phyloP scores from a whole-genome alignment of 2,888 invertebrate genomes.

The Esperia sulphurella region DNA sequence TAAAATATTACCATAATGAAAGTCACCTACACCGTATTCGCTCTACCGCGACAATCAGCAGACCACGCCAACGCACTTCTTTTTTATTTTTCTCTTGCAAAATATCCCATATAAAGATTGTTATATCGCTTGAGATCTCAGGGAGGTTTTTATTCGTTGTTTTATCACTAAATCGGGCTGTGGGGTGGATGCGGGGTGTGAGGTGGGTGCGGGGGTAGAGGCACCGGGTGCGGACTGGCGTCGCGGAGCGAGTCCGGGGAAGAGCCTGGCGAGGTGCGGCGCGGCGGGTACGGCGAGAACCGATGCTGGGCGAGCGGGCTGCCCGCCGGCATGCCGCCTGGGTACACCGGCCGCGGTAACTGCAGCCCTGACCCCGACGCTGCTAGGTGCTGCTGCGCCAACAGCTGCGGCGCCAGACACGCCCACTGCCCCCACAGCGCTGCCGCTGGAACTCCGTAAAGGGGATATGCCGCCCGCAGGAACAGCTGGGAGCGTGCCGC shows the following conservation, averaged over 20 bases:
- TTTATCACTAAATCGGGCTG: constrained; percentile 67
- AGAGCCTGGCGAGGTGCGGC: constrained; percentile 72
- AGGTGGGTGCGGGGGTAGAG: constrained; percentile 47
- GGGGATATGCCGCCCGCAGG: constrained; percentile 83
- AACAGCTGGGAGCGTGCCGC: constrained; percentile 88
- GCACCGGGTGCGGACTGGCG: constrained; percentile 59
- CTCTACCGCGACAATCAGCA: constrained; percentile 19
- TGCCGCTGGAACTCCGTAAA: constrained; percentile 74
- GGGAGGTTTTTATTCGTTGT: constrained; percentile 29
- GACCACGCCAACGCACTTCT: constrained; percentile 20
- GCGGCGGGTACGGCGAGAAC: constrained; percentile 80
- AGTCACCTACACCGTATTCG: constrained; percentile 22
- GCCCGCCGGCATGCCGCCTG: constrained; percentile 43
- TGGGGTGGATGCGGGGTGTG: constrained; percentile 65
- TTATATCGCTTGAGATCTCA: constrained; percentile 46
- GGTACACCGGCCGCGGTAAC: constrained; percentile 73
- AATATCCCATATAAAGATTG: constrained; percentile 37
- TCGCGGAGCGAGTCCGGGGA: constrained; percentile 82
- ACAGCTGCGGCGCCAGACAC: constrained; percentile 81
- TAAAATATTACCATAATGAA: constrained; percentile 24
- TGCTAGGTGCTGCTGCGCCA: constrained; percentile 83
- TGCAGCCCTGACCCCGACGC: constrained; percentile 70
- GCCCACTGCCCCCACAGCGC: constrained; percentile 87
- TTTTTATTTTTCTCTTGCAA: constrained; percentile 23
- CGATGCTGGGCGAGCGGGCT: constrained; percentile 78